These are phyloP conservation scores for Raja brachyura DNA, from an alignment of 2,113 vertebrate genomes.

Conservation along the genomic window DNA sequence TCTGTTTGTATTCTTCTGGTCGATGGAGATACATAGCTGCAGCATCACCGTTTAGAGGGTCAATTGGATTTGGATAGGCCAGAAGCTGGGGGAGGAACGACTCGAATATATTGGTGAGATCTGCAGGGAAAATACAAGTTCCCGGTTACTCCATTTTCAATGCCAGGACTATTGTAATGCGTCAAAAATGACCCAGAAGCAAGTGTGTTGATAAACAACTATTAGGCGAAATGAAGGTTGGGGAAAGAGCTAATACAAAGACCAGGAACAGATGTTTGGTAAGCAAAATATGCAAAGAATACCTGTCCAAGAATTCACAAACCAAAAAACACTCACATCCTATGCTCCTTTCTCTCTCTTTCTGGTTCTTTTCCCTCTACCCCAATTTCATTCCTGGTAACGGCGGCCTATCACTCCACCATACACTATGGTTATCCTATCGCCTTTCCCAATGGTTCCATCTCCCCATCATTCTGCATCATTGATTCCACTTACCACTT, in stretches of 20 bases:
- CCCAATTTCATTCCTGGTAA: too few relatives aligned
- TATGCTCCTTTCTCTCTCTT: too few relatives aligned
- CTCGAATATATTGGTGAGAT: slow-evolving; percentile 99
- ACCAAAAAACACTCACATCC: background rate
- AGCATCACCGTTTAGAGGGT: slow-evolving; percentile 92
- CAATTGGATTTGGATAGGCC: slow-evolving; percentile 96
- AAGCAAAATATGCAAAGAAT: background rate
- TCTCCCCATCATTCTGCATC: too few relatives aligned
- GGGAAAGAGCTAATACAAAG: background rate
- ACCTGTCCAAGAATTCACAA: background rate
- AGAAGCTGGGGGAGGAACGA: slow-evolving; percentile 97
- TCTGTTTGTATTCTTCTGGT: slow-evolving; percentile 98
- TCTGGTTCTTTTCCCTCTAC: too few relatives aligned
- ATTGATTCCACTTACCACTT: too few relatives aligned
- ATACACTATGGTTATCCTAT: too few relatives aligned
- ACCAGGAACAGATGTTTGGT: background rate
- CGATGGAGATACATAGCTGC: slow-evolving; percentile 98
- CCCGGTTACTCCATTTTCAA: background rate
- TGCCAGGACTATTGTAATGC: background rate
- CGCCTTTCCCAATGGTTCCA: too few relatives aligned
- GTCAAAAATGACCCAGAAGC: background rate
- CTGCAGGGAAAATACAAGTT: slow-evolving; percentile 53
- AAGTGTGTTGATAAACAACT: too few relatives aligned
- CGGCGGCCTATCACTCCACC: too few relatives aligned
- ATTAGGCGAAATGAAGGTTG: too few relatives aligned